Evolutionary conservation across 64 coral and sea anemone genomes (phyloP), one percentile per base, ranked within the genome.

Genomic region (Stylophora pistillata): DNA sequence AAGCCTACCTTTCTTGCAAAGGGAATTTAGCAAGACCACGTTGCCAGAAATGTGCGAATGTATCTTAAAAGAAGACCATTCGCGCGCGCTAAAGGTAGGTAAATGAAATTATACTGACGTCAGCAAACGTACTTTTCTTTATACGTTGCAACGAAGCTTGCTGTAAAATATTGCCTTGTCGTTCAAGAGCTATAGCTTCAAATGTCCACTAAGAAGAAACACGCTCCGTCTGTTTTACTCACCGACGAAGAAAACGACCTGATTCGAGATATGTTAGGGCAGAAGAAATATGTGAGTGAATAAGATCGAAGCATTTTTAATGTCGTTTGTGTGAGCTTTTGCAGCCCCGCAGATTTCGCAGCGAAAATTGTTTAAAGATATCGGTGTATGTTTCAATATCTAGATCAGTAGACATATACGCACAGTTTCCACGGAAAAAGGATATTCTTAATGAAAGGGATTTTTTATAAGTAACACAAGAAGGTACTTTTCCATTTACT

Each of bases 281-380:
- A 79, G 2, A 95, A 95, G 61, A 77, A 56, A 85, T 86, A 92
- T 56, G 94, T 95, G 28, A 92, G 94, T 95, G 21, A 53, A 16
- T 2, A 20, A 21, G 60, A 83, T 28, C 10, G 74, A 47, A 47
- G 37, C 7, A 47, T 7, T 47, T 47, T 47, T 47, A 4, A 47
- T 4, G 7, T 47, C 7, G 37, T 47, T 47, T 47, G 37, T 47
- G 7, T 47, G 37, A 47, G 37, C 37, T 47, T 47, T 47, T 47
- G 7, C n/a, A n/a, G n/a, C n/a, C n/a, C n/a, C n/a, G n/a, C n/a
- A n/a, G n/a, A n/a, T n/a, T n/a, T n/a, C 37, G 37, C 37, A 7
- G 37, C 37, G 37, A 0, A 47, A 47, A 7, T 1, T 47, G 1
- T 47, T 47, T 47, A 47, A 4, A 47, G 37, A 47, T 47, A 47